Evolutionary conservation across 1,140 invertebrate genomes (phyloP), one percentile per base, ranked within the genome.

Genomic region (Uloborus diversus): DNA sequence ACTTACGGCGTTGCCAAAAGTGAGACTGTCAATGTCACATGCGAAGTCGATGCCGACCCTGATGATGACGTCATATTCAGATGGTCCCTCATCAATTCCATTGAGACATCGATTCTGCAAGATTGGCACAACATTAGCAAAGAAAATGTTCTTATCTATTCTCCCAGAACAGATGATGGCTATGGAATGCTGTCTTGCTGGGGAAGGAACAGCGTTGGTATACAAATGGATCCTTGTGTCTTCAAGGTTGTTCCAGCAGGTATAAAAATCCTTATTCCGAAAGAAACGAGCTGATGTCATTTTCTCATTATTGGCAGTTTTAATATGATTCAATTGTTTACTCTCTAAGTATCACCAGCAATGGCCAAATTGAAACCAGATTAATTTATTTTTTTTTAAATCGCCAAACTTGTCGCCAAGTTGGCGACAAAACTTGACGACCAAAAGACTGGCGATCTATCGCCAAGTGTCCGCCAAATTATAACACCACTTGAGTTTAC

Each of bases 21-120:
- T 49, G 94, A 95, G 85, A 89, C 90, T 4, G 90, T 92, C 13
- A 90, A 89, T 81, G 92, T 95, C 68, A 88, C 90, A 1, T 96
- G 94, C 86, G 92, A 94, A 83, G 87, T 95, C 37, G 92, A 94
- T 80, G 92, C 93, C n/a, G 94, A 94, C 87, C 94, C 94, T 23
- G 86, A 90, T 2, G 86, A 90, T 4, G 28, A 33, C 13, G 70
- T 93, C 11, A 88, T 89, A 68, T 96, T 96, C 86, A 91, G 92
- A 81, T 96, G 94, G 94, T 94, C 92, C 3, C 96, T 97, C 88
- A 96, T 96, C 87, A 96, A 94, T 86, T 94, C 94, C 2, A 93
- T 93, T 0, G 94, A 95, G 84, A 94, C 91, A 80, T 92, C 94
- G 82, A 93, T 94, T 14, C 53, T 61, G 14, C 76, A 49, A 35